Percentiles rank a stretch among this genome's conserved stretches.
phyloP scores from a whole-genome alignment of 2,797 vertebrate species.

The Acomys russatus region DNA sequence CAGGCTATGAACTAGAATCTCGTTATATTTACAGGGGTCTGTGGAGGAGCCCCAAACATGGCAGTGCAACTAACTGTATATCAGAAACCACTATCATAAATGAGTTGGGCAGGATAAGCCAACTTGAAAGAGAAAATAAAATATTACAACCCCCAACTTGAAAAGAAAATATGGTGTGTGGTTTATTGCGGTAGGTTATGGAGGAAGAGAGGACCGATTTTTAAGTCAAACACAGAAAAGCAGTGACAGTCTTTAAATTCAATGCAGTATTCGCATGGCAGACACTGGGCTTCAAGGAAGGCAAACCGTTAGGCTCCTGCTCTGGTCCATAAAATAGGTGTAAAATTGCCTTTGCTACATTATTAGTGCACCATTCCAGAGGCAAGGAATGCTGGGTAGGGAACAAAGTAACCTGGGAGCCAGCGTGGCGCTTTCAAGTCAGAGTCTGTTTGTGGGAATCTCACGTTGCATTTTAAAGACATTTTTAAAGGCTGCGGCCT shows the following conservation, averaged over 20 bases:
- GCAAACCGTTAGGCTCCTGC: conserved; percentile 73
- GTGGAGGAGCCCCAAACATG: conserved; percentile 54
- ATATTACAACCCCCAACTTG: conserved; percentile 81
- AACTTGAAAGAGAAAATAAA: conserved; percentile 86
- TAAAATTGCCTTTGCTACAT: conserved; percentile 76
- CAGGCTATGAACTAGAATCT: conserved; percentile 59
- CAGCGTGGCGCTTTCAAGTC: conserved; percentile 75
- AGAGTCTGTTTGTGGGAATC: conserved; percentile 71
- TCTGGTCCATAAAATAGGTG: conserved; percentile 78
- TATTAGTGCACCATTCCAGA: conserved; percentile 74
- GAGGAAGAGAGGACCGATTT: conserved; percentile 72
- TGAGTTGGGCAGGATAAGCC: conserved; percentile 71
- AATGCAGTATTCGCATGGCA: conserved; percentile 71
- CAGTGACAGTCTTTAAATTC: conserved; percentile 76
- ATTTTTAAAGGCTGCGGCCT: conserved; percentile 68
- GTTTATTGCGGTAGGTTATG: conserved; percentile 83
- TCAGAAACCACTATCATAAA: conserved; percentile 71
- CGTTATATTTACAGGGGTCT: conserved; percentile 71
- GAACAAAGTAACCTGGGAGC: conserved; percentile 67
- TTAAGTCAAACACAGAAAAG: conserved; percentile 77
- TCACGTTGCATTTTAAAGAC: conserved; percentile 80
- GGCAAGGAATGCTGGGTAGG: conserved; percentile 46
- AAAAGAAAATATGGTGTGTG: conserved; percentile 78
- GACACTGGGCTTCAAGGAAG: conserved; percentile 71
- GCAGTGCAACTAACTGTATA: conserved; percentile 70